Evolutionary conservation across 2,797 vertebrate genomes (phyloP), one percentile per base, ranked within the genome.

Genomic region (Geotrypetes seraphini): DNA sequence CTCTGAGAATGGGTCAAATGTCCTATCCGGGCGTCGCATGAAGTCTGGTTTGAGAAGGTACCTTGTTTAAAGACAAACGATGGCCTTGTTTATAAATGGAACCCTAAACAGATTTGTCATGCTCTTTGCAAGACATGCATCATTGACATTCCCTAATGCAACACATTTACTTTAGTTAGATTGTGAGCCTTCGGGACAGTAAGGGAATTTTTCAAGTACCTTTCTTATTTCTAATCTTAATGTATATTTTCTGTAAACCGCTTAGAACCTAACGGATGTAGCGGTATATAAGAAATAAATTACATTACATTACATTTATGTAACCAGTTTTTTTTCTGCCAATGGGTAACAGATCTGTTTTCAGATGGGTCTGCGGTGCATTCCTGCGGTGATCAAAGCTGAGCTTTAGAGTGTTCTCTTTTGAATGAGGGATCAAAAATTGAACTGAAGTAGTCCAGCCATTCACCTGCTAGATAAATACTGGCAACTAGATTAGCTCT

Each of bases 1-100:
- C 69, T 99, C 96, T 31, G 96, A 99, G 71, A 98, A 98, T 0
- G 94, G 96, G 54, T 99, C 96, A 42, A 99, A 99, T 3, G 89
- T 99, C 47, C 94, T 65, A 68, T 99, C 96, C 0, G 92, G 93
- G 10, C 96, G 80, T 4, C 96, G 78, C 96, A 99, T 99, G 64
- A 99, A 99, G 63, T 98, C 96, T 4, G 96, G 96, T 53, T 99
- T 99, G 29, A 90, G 77, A 9, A 82, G 69, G 28, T 73, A 83
- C 31, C 80, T 83, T 47, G 30, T 36, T 16, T 35, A 39, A 18
- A 11, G n/a, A 31, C 19, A 8, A 29, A 49, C 16, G 16, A 8
- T 26, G 28, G 33, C 8, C 35, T 29, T 1, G 27, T 28, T 43
- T 13, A 25, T 5, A 3, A n/a, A 1, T 21, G 12, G 22, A 42